Evolutionary conservation across 2,888 invertebrate genomes (phyloP).

Genomic region (Eulithis testata): DNA sequence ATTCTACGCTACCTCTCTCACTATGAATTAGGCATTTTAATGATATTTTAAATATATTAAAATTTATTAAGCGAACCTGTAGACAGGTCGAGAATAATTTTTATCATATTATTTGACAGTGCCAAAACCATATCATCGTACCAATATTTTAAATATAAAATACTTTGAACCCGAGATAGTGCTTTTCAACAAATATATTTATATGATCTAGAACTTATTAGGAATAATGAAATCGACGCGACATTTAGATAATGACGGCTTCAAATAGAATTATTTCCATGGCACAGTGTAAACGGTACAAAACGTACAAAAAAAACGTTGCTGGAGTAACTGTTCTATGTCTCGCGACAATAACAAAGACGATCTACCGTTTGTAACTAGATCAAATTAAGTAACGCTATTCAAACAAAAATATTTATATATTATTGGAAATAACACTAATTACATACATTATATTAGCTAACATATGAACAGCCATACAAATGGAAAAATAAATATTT

Average conservation of each 20-base stretch:
- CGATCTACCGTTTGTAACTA: constrained; percentile 57
- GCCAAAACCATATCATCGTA: constrained; percentile 52
- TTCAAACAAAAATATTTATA: constrained; percentile 69
- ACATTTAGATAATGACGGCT: constrained; percentile 51
- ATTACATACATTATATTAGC: constrained; percentile 73
- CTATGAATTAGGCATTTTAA: constrained; percentile 78
- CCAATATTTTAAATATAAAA: constrained; percentile 52
- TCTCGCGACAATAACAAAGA: constrained; percentile 44
- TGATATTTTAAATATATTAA: constrained; percentile 73
- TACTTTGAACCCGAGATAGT: constrained; percentile 48
- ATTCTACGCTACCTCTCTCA: constrained; percentile 80
- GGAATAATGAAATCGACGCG: constrained; percentile 65
- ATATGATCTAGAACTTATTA: constrained; percentile 83
- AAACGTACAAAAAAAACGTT: constrained; percentile 48
- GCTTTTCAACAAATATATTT: constrained; percentile 71
- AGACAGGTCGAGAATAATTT: constrained; percentile 59
- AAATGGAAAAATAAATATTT: constrained; percentile 54
- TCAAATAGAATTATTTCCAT: constrained; percentile 45
- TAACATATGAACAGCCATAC: constrained; percentile 69
- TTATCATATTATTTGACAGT: constrained; percentile 55
- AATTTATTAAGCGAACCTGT: constrained; percentile 68
- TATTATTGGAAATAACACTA: constrained; percentile 72
- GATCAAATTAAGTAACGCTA: constrained; percentile 62
- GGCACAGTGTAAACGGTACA: constrained; percentile 51
- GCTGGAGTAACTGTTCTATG: constrained; percentile 45